Percentiles rank a stretch among this genome's conserved stretches.
Conservation (phyloP, 2,888 invertebrate genomes). For the Vesta saturnalis region DNA sequence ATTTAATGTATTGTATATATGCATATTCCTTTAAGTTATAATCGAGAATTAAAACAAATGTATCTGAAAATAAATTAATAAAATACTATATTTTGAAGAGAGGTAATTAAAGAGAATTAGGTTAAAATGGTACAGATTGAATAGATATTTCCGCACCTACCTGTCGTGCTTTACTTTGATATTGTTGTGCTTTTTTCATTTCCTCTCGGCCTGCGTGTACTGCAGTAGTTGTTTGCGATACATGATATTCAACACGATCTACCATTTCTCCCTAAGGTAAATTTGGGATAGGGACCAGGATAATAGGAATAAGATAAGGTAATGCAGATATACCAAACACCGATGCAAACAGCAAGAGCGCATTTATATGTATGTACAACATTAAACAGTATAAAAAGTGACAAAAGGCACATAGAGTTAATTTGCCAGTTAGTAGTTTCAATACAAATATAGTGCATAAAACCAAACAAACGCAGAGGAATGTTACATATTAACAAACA, state of each 20-base stretch:
- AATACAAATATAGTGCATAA: slow-evolving; percentile 34
- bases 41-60: too few species aligned
- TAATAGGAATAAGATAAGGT: slow-evolving; percentile 26
- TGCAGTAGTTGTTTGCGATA: slow-evolving; percentile 85
- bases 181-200: slow-evolving; percentile 81
- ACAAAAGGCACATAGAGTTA: slow-evolving; percentile 60
- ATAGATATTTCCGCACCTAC: slow-evolving; percentile 75
- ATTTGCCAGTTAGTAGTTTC: slow-evolving; percentile 47
- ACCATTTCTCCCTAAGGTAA: slow-evolving; percentile 87
- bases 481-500: slow-evolving; percentile 42
- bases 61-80: too few species aligned
- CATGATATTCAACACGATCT: slow-evolving; percentile 94
- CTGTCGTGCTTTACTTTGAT: slow-evolving; percentile 90
- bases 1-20: too few species aligned
- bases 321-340: slow-evolving; percentile 48
- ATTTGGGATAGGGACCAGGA: slow-evolving; percentile 37
- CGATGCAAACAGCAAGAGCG: slow-evolving; percentile 59
- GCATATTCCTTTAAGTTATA: too few species aligned
- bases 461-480: slow-evolving; percentile 37
- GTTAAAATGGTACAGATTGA: too few species aligned
- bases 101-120: not conserved
- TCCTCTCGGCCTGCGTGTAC: slow-evolving; percentile 83
- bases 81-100: too few species aligned
- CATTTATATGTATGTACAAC: slow-evolving; percentile 52
- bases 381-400: slow-evolving; percentile 53